Conservation (phyloP, 2,113 vertebrate genomes). For the Thomomys bottae region DNA sequence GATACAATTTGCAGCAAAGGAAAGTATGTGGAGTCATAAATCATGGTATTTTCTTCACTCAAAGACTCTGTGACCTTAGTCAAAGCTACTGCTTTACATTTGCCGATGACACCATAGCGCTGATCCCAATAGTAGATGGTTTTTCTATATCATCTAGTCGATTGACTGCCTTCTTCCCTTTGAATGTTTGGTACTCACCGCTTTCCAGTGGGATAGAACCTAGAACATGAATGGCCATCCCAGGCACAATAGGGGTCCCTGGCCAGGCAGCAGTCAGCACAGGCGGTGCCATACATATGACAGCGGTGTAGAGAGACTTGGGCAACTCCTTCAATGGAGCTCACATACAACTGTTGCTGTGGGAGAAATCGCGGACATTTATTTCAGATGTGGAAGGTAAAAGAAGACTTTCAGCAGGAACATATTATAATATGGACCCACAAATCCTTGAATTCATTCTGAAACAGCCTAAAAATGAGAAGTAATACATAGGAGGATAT, state of each 20-base stretch:
- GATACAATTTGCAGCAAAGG: no score
- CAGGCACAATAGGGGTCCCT: slow-evolving; percentile 98
- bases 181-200: slow-evolving; percentile 85
- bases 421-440: slow-evolving; percentile 8
- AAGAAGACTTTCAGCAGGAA: slow-evolving; percentile 38
- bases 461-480: slow-evolving; percentile 64
- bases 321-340: slow-evolving; percentile 94
- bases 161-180: background rate
- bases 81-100: background rate
- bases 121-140: no score
- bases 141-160: no score
- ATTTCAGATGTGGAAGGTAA: slow-evolving; percentile 63
- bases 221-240: slow-evolving; percentile 97
- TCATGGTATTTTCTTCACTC: background rate
- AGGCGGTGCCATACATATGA: slow-evolving; percentile 95
- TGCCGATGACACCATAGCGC: background rate
- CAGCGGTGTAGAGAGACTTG: slow-evolving; percentile 97
- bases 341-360: slow-evolving; percentile 98
- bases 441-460: slow-evolving; percentile 59
- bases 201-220: slow-evolving; percentile 97
- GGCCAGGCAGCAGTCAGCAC: slow-evolving; percentile 98
- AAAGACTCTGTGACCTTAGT: background rate
- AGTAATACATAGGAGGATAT: slow-evolving; percentile 14
- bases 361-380: slow-evolving; percentile 67
- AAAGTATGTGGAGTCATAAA: background rate